A percentile compares a stretch with the other conserved stretches of the same genome.
Evolutionary conservation across 2,113 vertebrate species (phyloP).

Genomic region (Mastomys coucha): DNA sequence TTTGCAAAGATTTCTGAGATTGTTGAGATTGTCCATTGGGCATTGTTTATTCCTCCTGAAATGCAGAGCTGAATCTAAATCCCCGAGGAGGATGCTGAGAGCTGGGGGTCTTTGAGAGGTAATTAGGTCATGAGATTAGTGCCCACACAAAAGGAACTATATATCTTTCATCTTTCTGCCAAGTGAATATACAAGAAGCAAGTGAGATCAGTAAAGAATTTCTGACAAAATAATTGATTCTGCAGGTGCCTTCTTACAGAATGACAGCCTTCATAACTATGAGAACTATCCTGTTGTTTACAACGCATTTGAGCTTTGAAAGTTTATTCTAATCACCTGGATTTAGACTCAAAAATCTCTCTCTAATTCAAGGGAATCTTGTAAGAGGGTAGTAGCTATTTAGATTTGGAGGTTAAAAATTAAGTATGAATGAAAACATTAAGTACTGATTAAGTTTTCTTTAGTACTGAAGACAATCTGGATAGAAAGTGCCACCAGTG

Average conservation of each 20-base stretch:
- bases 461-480: not conserved
- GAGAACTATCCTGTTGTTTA: not conserved
- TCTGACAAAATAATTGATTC: not conserved
- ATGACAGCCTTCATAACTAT: not conserved
- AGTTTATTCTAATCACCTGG: not conserved
- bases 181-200: not conserved
- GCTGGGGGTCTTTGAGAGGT: not conserved
- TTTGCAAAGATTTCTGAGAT: not conserved
- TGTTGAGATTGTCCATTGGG: not conserved
- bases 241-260: not conserved
- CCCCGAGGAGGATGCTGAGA: not conserved
- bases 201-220: accelerated
- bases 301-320: not conserved
- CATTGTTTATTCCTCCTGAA: not conserved
- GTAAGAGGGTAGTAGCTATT: not conserved
- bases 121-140: not conserved
- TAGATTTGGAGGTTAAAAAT: not conserved
- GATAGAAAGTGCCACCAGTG: not conserved
- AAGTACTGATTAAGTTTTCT: not conserved
- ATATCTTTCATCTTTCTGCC: not conserved
- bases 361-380: not conserved
- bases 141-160: not conserved
- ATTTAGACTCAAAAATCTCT: not conserved
- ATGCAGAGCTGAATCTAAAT: not conserved
- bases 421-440: not conserved